phyloP scores from a whole-genome alignment of 2,888 invertebrate genomes.

The Drosophila pseudotakahashii region DNA sequence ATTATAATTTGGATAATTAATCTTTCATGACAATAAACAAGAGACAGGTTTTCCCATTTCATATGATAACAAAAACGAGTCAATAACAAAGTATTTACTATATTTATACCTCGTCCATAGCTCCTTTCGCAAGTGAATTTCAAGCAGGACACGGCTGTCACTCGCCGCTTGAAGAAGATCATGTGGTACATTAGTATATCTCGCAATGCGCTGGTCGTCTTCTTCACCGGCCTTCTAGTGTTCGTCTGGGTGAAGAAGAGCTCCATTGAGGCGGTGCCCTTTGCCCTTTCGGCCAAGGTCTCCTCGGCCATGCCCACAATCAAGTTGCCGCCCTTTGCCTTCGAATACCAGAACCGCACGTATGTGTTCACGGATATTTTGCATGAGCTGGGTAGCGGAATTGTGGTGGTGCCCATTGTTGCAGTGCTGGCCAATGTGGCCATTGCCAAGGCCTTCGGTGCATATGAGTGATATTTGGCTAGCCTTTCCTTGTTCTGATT shows the following conservation, averaged over 20 bases:
- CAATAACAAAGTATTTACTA: neutral
- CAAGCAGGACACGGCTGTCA: slow-evolving; percentile 57
- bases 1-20: neutral
- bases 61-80: neutral
- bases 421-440: slow-evolving; percentile 95
- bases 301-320: slow-evolving; percentile 89
- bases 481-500: no score
- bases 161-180: slow-evolving; percentile 85
- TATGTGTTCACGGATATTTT: slow-evolving; percentile 89
- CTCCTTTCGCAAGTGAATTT: slow-evolving; percentile 74
- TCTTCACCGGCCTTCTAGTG: slow-evolving; percentile 87
- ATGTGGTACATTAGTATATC: slow-evolving; percentile 91
- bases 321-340: slow-evolving; percentile 88
- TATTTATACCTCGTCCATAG: slow-evolving; percentile 15
- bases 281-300: slow-evolving; percentile 88
- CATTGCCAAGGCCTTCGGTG: slow-evolving; percentile 97
- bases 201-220: slow-evolving; percentile 91
- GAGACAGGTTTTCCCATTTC: neutral
- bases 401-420: slow-evolving; percentile 92
- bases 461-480: slow-evolving; percentile 82
- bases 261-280: slow-evolving; percentile 86
- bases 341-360: slow-evolving; percentile 85
- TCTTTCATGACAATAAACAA: neutral
- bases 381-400: slow-evolving; percentile 89
- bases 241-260: slow-evolving; percentile 83